A percentile compares a stretch with the other conserved stretches of the same genome.
phyloP scores from a whole-genome alignment of 2,113 vertebrate species.

The Rostratula benghalensis region DNA sequence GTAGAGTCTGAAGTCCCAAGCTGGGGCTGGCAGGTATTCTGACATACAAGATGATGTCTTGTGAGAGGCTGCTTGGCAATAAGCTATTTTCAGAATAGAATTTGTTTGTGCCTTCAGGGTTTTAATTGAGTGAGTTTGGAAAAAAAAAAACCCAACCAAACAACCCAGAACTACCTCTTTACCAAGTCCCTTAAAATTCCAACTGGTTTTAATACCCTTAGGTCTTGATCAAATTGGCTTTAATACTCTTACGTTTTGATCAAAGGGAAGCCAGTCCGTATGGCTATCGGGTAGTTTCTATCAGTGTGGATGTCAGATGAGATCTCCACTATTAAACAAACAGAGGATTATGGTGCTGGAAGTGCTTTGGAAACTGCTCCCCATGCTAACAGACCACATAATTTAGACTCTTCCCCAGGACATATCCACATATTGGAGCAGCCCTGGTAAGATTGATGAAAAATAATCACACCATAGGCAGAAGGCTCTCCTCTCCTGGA shows the following conservation, averaged over 20 bases:
- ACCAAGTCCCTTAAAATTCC: neutral
- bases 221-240: neutral
- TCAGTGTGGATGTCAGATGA: neutral
- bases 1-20: conserved; percentile 30
- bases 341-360: neutral
- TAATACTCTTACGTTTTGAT: neutral
- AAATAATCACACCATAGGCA: neutral
- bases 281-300: neutral
- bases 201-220: neutral
- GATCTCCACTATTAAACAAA: neutral
- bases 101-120: neutral
- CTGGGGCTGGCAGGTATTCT: neutral
- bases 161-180: neutral
- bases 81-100: conserved; percentile 13
- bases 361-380: neutral
- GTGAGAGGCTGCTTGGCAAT: neutral
- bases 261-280: neutral
- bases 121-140: neutral
- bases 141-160: neutral
- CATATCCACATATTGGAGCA: neutral
- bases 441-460: neutral
- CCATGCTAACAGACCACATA: neutral
- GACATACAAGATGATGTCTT: neutral
- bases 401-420: neutral
- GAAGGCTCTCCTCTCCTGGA: neutral